Conservation (phyloP, 2,797 vertebrate genomes). For the Pangasius mekongensis region DNA sequence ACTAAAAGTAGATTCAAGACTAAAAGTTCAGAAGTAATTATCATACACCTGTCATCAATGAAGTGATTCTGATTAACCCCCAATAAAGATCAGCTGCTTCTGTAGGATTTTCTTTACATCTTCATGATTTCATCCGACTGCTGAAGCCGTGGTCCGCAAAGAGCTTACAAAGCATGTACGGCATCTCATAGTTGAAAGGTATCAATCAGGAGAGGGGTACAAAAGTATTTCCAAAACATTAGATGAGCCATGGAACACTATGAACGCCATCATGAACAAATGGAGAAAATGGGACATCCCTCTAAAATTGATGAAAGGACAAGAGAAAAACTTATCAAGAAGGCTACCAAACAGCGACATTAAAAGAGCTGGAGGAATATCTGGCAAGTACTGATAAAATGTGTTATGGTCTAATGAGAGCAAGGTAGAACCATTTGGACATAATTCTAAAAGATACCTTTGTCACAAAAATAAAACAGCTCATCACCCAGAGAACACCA, state of each 20-base stretch:
- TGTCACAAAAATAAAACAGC: background rate
- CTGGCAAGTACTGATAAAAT: background rate
- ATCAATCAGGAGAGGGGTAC: background rate
- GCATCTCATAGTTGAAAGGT: background rate
- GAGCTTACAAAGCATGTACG: background rate
- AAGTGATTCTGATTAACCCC: background rate
- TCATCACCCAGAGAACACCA: background rate
- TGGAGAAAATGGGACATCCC: background rate
- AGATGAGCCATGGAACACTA: background rate
- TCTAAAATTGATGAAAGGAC: too few relatives aligned
- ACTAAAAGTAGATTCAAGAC: too few relatives aligned
- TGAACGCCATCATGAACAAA: background rate
- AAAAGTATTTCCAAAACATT: background rate
- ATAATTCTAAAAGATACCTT: background rate
- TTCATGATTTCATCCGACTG: background rate
- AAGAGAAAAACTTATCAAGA: too few relatives aligned
- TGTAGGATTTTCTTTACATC: background rate
- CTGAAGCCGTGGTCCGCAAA: background rate
- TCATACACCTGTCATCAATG: background rate
- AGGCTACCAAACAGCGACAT: too few relatives aligned
- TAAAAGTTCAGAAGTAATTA: background rate
- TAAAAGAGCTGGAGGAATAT: background rate
- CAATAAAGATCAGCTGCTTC: background rate
- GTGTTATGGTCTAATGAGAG: background rate
- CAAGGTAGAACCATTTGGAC: background rate